Evolutionary conservation across 2,113 vertebrate species (phyloP), one percentile per base, ranked within the genome.

Genomic region (Rhegmatorhina hoffmannsi): DNA sequence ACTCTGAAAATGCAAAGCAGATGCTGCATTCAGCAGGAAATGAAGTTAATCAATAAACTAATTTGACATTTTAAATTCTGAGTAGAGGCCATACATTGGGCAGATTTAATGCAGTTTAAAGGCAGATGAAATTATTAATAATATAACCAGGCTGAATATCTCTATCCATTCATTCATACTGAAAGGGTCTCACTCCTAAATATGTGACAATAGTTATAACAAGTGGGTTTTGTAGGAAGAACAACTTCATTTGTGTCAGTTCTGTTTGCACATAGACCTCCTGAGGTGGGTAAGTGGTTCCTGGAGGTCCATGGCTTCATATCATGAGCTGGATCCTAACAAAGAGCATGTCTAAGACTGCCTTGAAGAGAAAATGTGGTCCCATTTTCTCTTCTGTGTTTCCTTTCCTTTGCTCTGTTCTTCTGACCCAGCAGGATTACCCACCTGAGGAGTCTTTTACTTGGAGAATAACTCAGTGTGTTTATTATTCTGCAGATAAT

Each of bases 1-100:
- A 89, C 40, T 90, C 96, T 83, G 60, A 82, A 96, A 97, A 96
- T 94, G 92, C 84, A 97, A 95, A 97, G 84, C 84, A 80, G 93
- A 77, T 81, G 74, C 78, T 91, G 55, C 81, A 94, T 84, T 77
- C 83, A 94, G 84, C 24, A 75, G 93, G 97, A 97, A 95, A 97
- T 92, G 78, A 94, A 95, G 75, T 84, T 81, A 77, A 91, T 95
- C 86, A 50, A 72, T 96, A 90, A 96, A 87, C 59, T 94, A 33
- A 95, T 93, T 64, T 69, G 80, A 84, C 87, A 84, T 82, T 95
- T 68, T 83, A 80, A 83, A 70, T 94, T 92, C 50, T 79, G 72
- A 77, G 40, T 85, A 83, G 44, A 74, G n/a, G 38, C 69, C 40
- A 21, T 31, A 17, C 21, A 60, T 19, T 84, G 44, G 70, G 63